These are phyloP conservation scores for Platerodrilus igneus DNA, from an alignment of 2,888 invertebrate species.

Conservation along the genomic window DNA sequence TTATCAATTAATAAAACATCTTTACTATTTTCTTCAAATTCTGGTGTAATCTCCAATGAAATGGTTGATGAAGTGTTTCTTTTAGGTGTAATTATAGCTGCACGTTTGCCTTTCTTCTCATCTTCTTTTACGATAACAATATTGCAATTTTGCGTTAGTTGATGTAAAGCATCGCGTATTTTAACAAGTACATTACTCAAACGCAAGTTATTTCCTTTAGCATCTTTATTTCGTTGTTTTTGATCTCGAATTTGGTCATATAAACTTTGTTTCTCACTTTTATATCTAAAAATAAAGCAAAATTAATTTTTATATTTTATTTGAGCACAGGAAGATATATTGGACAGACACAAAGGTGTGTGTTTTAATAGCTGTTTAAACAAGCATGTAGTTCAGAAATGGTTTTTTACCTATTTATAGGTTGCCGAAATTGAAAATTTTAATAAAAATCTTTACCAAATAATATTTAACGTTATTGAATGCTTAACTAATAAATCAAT, in stretches of 20 bases:
- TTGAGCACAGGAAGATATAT: too few relatives aligned
- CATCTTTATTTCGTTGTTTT: conserved; percentile 45
- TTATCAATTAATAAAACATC: background rate
- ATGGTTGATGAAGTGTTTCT: background rate
- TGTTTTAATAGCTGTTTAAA: too few relatives aligned
- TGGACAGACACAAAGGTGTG: too few relatives aligned
- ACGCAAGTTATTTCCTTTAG: conserved; percentile 47
- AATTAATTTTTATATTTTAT: too few relatives aligned
- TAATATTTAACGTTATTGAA: too few relatives aligned
- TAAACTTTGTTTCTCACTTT: conserved; percentile 50
- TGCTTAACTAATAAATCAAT: too few relatives aligned
- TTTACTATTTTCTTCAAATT: conserved; percentile 15
- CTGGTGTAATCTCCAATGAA: conserved; percentile 2
- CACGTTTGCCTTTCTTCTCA: background rate
- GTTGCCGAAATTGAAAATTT: too few relatives aligned
- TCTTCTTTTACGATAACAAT: conserved; percentile 19
- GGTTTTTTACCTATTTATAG: too few relatives aligned
- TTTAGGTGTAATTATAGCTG: background rate
- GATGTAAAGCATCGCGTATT: conserved; percentile 56
- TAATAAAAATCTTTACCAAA: too few relatives aligned
- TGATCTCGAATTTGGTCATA: conserved; percentile 48
- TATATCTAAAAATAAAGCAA: conserved; percentile 51
- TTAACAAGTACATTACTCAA: conserved; percentile 54
- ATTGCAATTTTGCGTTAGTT: conserved; percentile 51
- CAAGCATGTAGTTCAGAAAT: too few relatives aligned